Evolutionary conservation across 2,113 vertebrate genomes (phyloP), one percentile per base, ranked within the genome.

Genomic region (Notarius quadriscutis): DNA sequence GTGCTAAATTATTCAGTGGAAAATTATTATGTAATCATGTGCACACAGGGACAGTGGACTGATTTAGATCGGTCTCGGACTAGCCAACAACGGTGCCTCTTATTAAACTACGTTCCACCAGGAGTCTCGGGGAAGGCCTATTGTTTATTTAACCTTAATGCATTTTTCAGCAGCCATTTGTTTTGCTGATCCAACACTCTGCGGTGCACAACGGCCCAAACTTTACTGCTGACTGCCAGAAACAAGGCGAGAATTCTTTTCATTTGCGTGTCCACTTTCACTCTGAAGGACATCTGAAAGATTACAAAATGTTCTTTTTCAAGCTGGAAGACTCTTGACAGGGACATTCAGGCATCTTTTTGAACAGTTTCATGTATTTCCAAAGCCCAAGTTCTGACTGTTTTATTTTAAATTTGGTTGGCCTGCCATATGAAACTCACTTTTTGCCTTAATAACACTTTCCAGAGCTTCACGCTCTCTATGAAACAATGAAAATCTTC

Each of bases 1-100:
- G 7, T 63, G 72, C 60, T 86, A 79, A 86, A 86, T 86, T 78
- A 86, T 86, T 86, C 84, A 86, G 84, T 11, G 71, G 17, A 50
- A 84, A 85, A 75, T 75, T 71, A 85, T 85, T 77, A 85, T 86
- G 74, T 86, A 86, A 75, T 65, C 41, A 18, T 51, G 78, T 50
- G 30, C 62, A 81, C 11, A 72, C 84, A 75, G 83, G 18, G 83
- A 34, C 53, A 41, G 83, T 8, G 4, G 78, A 81, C 74, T 58
- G 65, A 87, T 87, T 51, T 81, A 22, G 55, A 57, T 83, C 17
- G 81, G 60, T 65, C 53, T 60, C 65, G 18, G 57, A 81, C 50
- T 25, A 65, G 62, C 77, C 53, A 25, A 69, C 53, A 27, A 55
- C 22, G 12, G 41, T n/a, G 63, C 62, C 69, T 87, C 69, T 83